Base-by-base conservation (phyloP, 1,140 invertebrate species). In the Euschistus heros region DNA sequence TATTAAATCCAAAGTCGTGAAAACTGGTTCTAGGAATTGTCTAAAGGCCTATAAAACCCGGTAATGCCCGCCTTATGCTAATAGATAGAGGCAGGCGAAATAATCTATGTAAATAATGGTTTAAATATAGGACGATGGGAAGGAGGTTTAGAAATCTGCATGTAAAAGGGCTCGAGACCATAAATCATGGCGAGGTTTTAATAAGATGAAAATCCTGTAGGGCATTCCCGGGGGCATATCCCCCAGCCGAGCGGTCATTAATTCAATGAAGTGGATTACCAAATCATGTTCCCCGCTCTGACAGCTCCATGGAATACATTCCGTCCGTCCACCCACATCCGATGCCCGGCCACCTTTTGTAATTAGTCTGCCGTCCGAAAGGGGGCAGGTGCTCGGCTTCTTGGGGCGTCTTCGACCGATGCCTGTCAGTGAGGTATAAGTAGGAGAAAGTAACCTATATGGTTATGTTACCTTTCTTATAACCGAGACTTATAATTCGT, bases 41-140 rank as follows among this genome's bases (percentile, higher is more conserved):
- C 33, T 37, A 10, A 37, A 37, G 3, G 33, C 33, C 10, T 37
- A 37, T 37, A 37, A 37, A 37, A 37, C 1, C 33, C 33, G 8
- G 33, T 37, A 37, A 37, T 37, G 33, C 33, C 33, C 33, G 33
- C 33, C 33, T 37, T 37, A 37, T 37, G 33, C 10, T 37, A 37
- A 37, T 37, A 37, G 33, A 37, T 37, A 37, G 33, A 37, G 33
- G 33, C 33, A 10, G 17, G 47, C 47, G n/a, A 18, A 50, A 22
- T 50, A 50, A 50, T 50, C 47, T 50, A 50, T 50, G 47, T 50
- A 50, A 50, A 50, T 50, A 50, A 50, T 20, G 47, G n/a, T 50
- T 50, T n/a, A 50, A 50, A 50, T 50, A 50, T 50, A 50, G 47
- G n/a, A 50, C 22, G 47, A 50, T 18, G 47, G n/a, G 47, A 50